Base-by-base conservation (phyloP, 2,113 vertebrate genomes). In the Grammomys surdaster region DNA sequence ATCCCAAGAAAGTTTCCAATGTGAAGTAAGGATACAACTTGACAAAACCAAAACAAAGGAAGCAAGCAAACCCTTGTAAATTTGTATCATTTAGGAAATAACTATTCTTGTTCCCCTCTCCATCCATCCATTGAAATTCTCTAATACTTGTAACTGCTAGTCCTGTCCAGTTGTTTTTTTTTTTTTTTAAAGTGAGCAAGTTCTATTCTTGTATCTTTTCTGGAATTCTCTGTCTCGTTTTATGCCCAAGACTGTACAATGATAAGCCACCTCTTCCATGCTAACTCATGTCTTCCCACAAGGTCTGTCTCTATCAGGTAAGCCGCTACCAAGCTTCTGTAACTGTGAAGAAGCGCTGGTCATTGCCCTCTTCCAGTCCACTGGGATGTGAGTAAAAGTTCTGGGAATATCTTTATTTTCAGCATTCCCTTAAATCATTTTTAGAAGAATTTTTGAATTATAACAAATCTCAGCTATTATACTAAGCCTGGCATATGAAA, bases 381-480 rank as follows among this genome's bases (percentile, higher is more conserved):
- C 14, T 22, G 48, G 22, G 56, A 63, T 88, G 69, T 19, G 77
- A 91, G 40, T 36, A 12, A 90, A 78, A 67, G 28, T 24, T 86
- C 48, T 81, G 24, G 14, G 5, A 33, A 40, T 20, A 14, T 77
- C 7, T 85, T 28, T 91, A 33, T 36, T 69, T 8, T 65, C 70
- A 96, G 48, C 33, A 96, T 58, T 84, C 51, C 63, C 20, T 56
- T 56, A 95, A 88, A 33, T 78, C 5, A 56, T 60, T 77, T 48
- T 73, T 81, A 94, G 19, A 16, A 91, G 46, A 91, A 78, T 73
- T 92, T 97, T 82, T 94, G 88, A 95, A 92, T 72, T 91, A 94
- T 92, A 91, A 82, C 28, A 31, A 20, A 84, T 75, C 33, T 91
- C 75, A 84, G 69, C 91, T 19, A 76, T 81, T 88, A 85, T 93